Evolutionary conservation across 2,797 vertebrate genomes (phyloP), one percentile per base, ranked within the genome.

Genomic region (Onychomys leucogaster): DNA sequence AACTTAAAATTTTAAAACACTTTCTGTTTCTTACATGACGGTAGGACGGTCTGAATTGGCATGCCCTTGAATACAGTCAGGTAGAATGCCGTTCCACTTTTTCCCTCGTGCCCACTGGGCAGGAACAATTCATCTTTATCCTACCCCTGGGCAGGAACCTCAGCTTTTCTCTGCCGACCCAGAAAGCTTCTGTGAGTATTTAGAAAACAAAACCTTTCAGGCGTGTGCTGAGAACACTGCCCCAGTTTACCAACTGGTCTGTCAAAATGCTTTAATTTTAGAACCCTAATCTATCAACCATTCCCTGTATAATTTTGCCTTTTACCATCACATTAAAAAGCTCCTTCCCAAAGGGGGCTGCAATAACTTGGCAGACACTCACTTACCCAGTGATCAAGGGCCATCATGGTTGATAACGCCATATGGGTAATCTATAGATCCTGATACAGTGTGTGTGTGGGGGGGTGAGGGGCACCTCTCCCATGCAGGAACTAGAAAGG

Each of bases 211-310:
- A 59, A 32, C 49, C 55, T 32, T 49, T 23, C 41, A 78, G 73
- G 29, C 5, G 2, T 43, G 29, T 7, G 27, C 14, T 49, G 32
- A 21, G 41, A 84, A 84, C 17, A 16, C 32, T 13, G 27, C 34
- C 65, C 73, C n/a, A 21, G 55, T 6, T 43, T 85, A 59, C 57
- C n/a, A 37, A 49, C 19, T n/a, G 25, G 25, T 6, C 16, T 83
- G 37, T 83, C 81, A 85, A 85, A 85, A 32, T 81, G 82, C 29
- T 89, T 69, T 37, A 52, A 77, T 34, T 63, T 90, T 78, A 91
- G 75, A 52, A 81, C 37, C 13, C 55, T 61, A 17, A 85, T 23
- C 43, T 81, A 90, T 17, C 37, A 73, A 32, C 90, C 6, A 86
- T 52, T 93, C 71, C 61, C 77, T 81, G 65, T 29, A 82, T 49